These are phyloP conservation scores for Carassius carassius DNA, from an alignment of 2,113 vertebrate genomes.

Conservation along the genomic window DNA sequence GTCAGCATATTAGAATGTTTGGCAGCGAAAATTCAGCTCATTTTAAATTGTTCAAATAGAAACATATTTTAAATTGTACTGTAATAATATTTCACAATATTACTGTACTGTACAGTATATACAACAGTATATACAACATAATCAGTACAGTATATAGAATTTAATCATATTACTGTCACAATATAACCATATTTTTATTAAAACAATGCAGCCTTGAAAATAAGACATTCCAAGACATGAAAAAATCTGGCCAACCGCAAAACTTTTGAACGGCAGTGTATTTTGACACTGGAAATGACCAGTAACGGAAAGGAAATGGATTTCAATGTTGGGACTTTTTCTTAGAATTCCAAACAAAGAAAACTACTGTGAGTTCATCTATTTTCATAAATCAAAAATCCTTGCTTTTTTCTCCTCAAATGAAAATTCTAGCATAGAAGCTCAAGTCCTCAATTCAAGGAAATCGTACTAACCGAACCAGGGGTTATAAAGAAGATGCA, in stretches of 20 bases:
- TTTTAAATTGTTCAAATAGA: too few relatives aligned
- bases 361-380: conserved; percentile 33
- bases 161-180: too few relatives aligned
- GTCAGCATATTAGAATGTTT: not conserved
- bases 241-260: not conserved
- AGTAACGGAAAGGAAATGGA: not conserved
- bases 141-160: too few relatives aligned
- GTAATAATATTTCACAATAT: not conserved
- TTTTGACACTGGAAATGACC: not conserved
- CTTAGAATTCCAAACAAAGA: conserved; percentile 34
- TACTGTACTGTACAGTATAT: not conserved
- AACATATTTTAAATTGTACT: too few relatives aligned
- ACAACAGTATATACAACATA: too few relatives aligned
- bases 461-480: conserved; percentile 48
- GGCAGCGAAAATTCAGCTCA: not conserved
- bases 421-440: conserved; percentile 37
- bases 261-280: not conserved
- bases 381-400: conserved; percentile 43
- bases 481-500: conserved; percentile 49
- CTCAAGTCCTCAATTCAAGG: conserved; percentile 29
- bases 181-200: too few relatives aligned
- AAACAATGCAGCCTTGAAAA: too few relatives aligned
- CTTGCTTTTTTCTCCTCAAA: not conserved
- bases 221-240: too few relatives aligned
- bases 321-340: not conserved